Evolutionary conservation across 2,888 invertebrate genomes (phyloP).

Genomic region (Metopia argyrocephala): DNA sequence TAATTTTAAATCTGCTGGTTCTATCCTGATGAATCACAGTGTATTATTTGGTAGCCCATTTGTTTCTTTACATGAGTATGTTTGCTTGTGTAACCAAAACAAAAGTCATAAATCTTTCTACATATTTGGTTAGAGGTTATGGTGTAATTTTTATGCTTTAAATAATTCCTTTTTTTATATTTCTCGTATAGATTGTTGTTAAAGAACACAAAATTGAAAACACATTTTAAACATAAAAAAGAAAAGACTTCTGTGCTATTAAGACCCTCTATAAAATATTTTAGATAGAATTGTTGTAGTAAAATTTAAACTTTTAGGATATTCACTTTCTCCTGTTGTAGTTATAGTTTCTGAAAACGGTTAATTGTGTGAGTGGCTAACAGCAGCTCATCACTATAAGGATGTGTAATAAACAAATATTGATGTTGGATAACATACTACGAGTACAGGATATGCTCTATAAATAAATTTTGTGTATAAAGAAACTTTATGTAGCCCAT

Average conservation of each 20-base stretch:
- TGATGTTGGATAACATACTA: no score
- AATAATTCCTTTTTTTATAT: no score
- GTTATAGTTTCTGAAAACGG: not conserved
- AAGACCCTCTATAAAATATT: slow-evolving; percentile 5
- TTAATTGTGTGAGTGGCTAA: not conserved
- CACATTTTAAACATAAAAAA: no score
- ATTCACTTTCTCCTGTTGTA: not conserved
- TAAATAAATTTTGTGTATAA: not conserved
- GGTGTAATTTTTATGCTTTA: not conserved
- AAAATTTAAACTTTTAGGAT: slow-evolving; percentile 20
- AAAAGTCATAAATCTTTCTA: slow-evolving; percentile 42
- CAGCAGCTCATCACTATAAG: not conserved
- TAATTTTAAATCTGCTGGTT: no score
- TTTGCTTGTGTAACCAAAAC: slow-evolving; percentile 23
- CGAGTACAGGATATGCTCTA: not conserved
- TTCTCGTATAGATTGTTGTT: no score
- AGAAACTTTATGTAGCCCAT: not conserved
- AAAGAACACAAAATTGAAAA: not conserved
- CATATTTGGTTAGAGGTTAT: slow-evolving; percentile 37
- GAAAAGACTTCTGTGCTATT: not conserved
- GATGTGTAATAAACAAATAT: not conserved
- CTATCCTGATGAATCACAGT: no score
- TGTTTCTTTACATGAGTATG: no score
- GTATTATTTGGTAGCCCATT: no score
- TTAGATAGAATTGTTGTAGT: not conserved